Evolutionary conservation across 2,888 invertebrate species (phyloP).

Genomic region (Caenorhabditis uteleia): DNA sequence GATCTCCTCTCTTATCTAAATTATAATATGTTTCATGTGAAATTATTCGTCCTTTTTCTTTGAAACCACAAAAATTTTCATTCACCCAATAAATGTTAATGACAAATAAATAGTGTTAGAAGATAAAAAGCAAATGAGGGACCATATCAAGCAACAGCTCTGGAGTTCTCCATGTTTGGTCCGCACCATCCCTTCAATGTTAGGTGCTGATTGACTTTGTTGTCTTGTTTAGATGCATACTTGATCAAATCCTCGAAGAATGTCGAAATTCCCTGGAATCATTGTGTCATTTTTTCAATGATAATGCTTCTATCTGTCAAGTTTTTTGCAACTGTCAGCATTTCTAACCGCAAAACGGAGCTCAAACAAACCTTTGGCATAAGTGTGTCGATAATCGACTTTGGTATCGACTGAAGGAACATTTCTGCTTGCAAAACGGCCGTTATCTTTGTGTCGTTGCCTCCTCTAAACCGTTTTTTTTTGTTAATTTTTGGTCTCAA

Average conservation of each 20-base stretch:
- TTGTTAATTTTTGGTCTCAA: neutral
- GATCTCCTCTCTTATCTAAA: no score
- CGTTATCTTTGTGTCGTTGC: conserved; percentile 34
- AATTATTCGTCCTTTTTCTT: no score
- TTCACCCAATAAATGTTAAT: no score
- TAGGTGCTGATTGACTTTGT: conserved; percentile 25
- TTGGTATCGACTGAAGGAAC: conserved; percentile 35
- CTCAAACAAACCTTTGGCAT: conserved; percentile 40
- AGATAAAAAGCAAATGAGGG: no score
- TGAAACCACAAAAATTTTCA: no score
- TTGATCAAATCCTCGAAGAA: conserved; percentile 44
- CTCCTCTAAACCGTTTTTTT: conserved; percentile 26
- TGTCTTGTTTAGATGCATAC: conserved; percentile 39
- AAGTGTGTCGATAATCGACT: conserved; percentile 31
- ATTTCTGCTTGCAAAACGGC: conserved; percentile 43
- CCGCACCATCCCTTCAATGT: conserved; percentile 29
- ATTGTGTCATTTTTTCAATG: neutral
- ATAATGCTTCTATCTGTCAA: neutral
- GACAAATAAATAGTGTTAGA: no score
- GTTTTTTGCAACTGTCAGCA: neutral
- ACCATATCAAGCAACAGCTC: neutral
- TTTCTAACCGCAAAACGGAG: no score
- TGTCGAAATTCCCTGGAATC: conserved; percentile 36
- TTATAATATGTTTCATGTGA: no score
- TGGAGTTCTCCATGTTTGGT: conserved; percentile 14